Conservation (phyloP, 2,888 invertebrate species). For the Leptogaster cylindrica region DNA sequence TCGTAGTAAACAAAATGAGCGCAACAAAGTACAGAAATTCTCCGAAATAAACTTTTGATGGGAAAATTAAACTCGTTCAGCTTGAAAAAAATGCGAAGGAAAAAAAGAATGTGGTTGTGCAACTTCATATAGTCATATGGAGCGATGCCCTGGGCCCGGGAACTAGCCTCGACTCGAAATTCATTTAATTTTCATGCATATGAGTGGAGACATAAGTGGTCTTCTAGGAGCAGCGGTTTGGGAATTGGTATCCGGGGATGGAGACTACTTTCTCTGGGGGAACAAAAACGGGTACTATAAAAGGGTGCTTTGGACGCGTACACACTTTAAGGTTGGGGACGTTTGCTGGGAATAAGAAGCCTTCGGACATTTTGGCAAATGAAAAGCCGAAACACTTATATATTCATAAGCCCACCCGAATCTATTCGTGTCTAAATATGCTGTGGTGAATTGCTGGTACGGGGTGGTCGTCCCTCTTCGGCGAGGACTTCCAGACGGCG, state of each 20-base stretch:
- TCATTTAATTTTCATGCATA: slow-evolving; percentile 34
- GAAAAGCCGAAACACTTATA: slow-evolving; percentile 36
- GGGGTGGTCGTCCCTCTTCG: background rate
- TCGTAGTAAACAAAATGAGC: background rate
- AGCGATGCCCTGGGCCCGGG: slow-evolving; percentile 9
- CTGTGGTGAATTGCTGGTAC: background rate
- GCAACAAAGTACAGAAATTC: background rate
- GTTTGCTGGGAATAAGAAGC: slow-evolving; percentile 26
- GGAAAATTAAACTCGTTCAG: slow-evolving; percentile 18
- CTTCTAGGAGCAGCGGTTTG: background rate
- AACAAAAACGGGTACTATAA: background rate
- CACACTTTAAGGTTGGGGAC: slow-evolving; percentile 6
- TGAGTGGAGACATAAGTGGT: background rate
- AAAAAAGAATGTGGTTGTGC: background rate
- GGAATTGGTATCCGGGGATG: background rate
- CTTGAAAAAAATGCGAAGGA: too few relatives aligned
- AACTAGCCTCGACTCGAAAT: slow-evolving; percentile 23
- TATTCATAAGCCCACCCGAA: slow-evolving; percentile 32
- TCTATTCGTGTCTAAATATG: slow-evolving; percentile 27
- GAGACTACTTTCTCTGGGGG: too few relatives aligned
- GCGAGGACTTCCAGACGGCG: too few relatives aligned
- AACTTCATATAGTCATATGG: slow-evolving; percentile 16
- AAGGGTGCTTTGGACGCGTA: slow-evolving; percentile 15
- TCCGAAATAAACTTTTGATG: slow-evolving; percentile 16
- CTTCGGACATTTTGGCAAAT: slow-evolving; percentile 26